Base-by-base conservation (phyloP, 2,888 invertebrate species). In the Masnerella sp. region DNA sequence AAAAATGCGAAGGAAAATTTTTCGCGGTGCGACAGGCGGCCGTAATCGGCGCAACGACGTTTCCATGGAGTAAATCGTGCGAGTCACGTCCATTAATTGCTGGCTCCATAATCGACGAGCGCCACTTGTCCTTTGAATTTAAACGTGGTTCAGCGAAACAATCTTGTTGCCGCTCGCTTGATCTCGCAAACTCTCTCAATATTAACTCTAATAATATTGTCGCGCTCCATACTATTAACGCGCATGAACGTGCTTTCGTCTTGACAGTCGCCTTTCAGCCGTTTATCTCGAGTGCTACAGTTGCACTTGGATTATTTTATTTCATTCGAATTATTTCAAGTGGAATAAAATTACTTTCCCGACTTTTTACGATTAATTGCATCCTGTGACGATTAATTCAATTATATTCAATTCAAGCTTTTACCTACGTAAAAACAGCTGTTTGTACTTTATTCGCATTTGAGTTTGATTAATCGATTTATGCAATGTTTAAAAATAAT, bases 81-180 rank as follows among this genome's bases (percentile, higher is more conserved):
- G 78, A 83, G 86, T 86, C 86, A 86, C 84, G 82, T 82, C 79
- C 68, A 80, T 86, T 86, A 86, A 86, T 86, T 86, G 86, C 83
- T 79, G 80, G 79, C 75, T 77, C 75, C 62, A 62, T 61, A 70
- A 58, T 56, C 64, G 56, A 34, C 49, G 67, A 54, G 68, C 58
- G 73, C 64, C 68, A 62, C 70, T 62, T 71, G 62, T 71, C 70
- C 70, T 56, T 62, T 70, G 62, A 70, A 62, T 70, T 59, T 69
- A 61, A 69, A 62, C 62, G 54, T 56, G 43, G 68, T 68, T 68
- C 59, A 68, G 40, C 42, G 43, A 59, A 61, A 69, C 54, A 56
- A 56, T 18, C 54, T 67, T 45, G 30, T 47, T 54, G 11, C 8
- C 30, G 34, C 36, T 47, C 64, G 18, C 51, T 58, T 54, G 70